Conservation (phyloP, 2,888 invertebrate species). For the Phrixothrix hirtus region DNA sequence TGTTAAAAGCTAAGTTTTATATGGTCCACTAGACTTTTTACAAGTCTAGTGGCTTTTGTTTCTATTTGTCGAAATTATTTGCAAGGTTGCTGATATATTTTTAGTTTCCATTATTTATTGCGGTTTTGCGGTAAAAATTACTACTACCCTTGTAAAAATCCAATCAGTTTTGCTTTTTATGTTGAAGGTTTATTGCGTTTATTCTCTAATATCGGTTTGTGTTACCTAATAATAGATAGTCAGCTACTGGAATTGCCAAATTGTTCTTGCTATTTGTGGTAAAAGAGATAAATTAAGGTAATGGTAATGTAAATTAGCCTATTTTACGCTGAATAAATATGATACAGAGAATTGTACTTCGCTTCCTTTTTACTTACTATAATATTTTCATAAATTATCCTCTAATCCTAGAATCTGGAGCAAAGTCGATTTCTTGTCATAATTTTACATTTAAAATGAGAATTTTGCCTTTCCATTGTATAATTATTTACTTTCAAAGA, state of each 20-base stretch:
- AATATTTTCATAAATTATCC: too few species aligned
- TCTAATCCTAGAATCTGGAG: too few species aligned
- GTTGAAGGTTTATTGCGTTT: too few species aligned
- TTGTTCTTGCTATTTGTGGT: not conserved
- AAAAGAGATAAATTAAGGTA: not conserved
- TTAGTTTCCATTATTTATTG: conserved; percentile 40
- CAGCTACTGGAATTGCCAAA: not conserved
- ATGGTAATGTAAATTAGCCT: not conserved
- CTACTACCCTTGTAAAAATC: conserved; percentile 24
- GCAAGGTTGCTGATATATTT: conserved; percentile 41
- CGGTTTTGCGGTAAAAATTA: conserved; percentile 35
- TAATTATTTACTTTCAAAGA: too few species aligned
- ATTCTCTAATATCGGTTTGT: too few species aligned
- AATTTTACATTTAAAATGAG: too few species aligned
- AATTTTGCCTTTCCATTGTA: too few species aligned
- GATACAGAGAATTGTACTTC: too few species aligned
- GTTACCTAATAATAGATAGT: not conserved
- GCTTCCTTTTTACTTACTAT: too few species aligned
- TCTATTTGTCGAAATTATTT: conserved; percentile 38
- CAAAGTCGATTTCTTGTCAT: too few species aligned
- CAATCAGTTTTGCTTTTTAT: conserved; percentile 12
- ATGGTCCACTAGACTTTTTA: conserved; percentile 23
- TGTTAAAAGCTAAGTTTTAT: conserved; percentile 2
- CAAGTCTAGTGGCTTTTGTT: conserved; percentile 33
- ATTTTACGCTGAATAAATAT: too few species aligned